These are phyloP conservation scores for Anseranas semipalmata DNA, from an alignment of 2,113 vertebrate species.

Conservation along the genomic window DNA sequence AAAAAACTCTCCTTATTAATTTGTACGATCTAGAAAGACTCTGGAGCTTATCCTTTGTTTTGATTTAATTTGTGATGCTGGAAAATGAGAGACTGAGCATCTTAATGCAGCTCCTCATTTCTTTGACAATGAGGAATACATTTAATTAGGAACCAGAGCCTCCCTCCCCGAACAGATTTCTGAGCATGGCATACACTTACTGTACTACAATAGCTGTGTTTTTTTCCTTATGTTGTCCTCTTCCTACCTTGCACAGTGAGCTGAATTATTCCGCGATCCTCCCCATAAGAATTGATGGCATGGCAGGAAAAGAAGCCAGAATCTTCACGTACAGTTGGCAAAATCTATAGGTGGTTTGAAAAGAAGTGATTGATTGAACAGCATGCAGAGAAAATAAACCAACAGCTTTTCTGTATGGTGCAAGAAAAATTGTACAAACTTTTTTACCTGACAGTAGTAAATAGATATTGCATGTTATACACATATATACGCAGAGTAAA, in stretches of 20 bases:
- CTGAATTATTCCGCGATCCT: slow-evolving; percentile 98
- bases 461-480: neutral
- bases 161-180: neutral
- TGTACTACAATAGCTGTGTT: neutral
- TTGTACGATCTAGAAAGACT: neutral
- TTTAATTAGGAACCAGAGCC: neutral
- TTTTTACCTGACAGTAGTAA: neutral
- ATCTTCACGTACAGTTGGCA: slow-evolving; percentile 96
- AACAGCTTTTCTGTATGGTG: neutral
- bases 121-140: neutral
- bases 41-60: neutral
- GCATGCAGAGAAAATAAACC: neutral
- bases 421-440: neutral
- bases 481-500: neutral
- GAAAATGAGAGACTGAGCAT: neutral
- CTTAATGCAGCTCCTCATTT: neutral
- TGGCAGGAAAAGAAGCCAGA: slow-evolving; percentile 99
- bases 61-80: neutral
- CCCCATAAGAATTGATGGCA: slow-evolving; percentile 97
- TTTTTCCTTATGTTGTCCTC: slow-evolving; percentile 15
- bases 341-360: slow-evolving; percentile 82
- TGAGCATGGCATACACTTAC: neutral
- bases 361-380: slow-evolving; percentile 39
- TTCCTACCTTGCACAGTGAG: slow-evolving; percentile 96
- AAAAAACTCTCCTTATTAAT: neutral